Conservation (phyloP, 2,113 vertebrate genomes). For the Stercorarius parasiticus region DNA sequence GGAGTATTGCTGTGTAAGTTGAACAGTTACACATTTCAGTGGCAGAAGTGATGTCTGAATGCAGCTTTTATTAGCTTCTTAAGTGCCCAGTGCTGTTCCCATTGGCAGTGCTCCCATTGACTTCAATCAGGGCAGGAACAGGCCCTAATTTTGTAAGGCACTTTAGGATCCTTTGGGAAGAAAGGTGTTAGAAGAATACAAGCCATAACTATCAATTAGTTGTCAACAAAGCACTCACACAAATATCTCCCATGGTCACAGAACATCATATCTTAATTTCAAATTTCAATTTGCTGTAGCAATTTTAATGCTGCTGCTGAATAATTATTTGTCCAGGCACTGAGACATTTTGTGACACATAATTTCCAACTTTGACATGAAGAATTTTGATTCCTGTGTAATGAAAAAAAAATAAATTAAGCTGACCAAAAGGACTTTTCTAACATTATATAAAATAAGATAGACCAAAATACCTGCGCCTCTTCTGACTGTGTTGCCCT, state of each 20-base stretch:
- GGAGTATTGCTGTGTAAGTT: conserved; percentile 14
- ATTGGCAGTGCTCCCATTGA: conserved; percentile 56
- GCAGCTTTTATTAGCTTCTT: conserved; percentile 59
- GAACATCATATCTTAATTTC: conserved; percentile 19
- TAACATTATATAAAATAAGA: neutral
- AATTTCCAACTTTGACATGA: neutral
- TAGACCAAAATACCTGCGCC: neutral
- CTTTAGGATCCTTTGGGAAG: conserved; percentile 50
- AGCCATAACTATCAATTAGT: conserved; percentile 18
- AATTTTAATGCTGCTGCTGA: neutral
- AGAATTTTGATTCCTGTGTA: neutral
- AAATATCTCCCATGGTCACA: neutral
- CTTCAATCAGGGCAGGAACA: conserved; percentile 57
- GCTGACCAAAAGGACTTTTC: accelerated
- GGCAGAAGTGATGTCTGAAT: conserved; percentile 45
- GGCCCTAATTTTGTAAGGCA: conserved; percentile 58
- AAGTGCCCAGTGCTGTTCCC: conserved; percentile 50
- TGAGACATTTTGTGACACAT: neutral
- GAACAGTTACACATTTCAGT: conserved; percentile 48
- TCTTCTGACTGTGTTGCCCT: neutral
- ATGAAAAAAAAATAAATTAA: neutral
- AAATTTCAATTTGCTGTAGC: neutral
- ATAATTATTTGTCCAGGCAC: neutral
- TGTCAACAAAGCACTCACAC: conserved; percentile 31
- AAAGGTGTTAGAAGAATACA: conserved; percentile 52